Evolutionary conservation across 1,140 invertebrate species (phyloP), one percentile per base, ranked within the genome.

Genomic region (Hylyphantes graminicola): DNA sequence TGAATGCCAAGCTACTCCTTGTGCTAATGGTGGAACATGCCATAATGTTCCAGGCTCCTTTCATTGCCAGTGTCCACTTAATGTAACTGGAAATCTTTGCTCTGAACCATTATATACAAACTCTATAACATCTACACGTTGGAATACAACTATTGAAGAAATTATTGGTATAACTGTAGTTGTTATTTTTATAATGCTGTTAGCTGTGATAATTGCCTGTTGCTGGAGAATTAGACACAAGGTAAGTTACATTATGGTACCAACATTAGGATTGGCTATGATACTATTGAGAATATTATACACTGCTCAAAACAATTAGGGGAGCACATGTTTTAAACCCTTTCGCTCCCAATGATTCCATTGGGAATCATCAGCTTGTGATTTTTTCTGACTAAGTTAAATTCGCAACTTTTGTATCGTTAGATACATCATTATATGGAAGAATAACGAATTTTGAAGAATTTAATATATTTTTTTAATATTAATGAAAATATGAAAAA

Each of bases 1-100:
- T 84, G 89, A 90, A 85, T 90, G 89, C 85, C 87, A 86, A 51
- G 78, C 68, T 55, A 85, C 35, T 77, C 92, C 87, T 94, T 93
- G 64, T 94, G 95, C 89, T 94, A 88, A 87, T 65, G 82, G 87
- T 10, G 95, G 95, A 13, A 95, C 93, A 10, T 96, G 95, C 88
- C 91, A 95, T 48, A 97, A 96, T 88, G 94, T 95, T 87, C 92
- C 93, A n/a, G 96, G 96, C 59, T 87, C 73, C 10, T 96, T 95
- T 89, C 91, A 93, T 12, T 91, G 88, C 84, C 86, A 90, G n/a
- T 97, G 96, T 87, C 94, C 94, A 0, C 92, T 93, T 0, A 94
- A 94, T 87, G 92, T 93, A 74, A 95, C 94, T 7, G 94, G 95
- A 87, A 85, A 57, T 86, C 86, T 86, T 95, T 95, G 88, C 93